phyloP scores from a whole-genome alignment of 2,113 vertebrate species.

The Alligator mississippiensis region DNA sequence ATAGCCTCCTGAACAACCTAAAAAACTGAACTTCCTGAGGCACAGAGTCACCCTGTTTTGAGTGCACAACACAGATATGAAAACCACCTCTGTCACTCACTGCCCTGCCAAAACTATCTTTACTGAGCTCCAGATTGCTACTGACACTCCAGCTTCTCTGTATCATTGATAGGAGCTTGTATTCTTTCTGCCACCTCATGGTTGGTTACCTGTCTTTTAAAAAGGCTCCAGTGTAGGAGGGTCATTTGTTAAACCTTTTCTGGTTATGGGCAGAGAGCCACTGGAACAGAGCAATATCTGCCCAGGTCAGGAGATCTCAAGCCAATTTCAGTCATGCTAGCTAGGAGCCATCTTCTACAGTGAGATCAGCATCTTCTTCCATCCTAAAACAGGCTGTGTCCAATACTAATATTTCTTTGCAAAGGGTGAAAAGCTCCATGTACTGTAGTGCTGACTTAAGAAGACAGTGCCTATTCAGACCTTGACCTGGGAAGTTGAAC shows the following conservation, averaged over 20 bases:
- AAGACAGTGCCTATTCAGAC: background rate
- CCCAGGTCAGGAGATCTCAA: slow-evolving; percentile 33
- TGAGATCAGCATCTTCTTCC: slow-evolving; percentile 23
- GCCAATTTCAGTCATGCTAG: slow-evolving; percentile 39
- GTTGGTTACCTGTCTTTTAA: slow-evolving; percentile 30
- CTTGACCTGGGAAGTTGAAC: slow-evolving; percentile 31
- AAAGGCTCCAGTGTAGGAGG: background rate
- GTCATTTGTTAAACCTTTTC: slow-evolving; percentile 35
- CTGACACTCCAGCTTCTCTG: background rate
- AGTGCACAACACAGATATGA: background rate
- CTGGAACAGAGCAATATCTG: background rate
- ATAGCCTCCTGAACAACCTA: background rate
- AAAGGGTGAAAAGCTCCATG: background rate
- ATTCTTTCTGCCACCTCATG: slow-evolving; percentile 41
- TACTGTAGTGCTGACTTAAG: background rate
- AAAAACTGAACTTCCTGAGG: background rate
- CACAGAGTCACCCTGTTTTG: background rate
- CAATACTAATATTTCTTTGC: background rate
- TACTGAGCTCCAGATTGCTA: background rate
- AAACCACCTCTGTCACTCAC: background rate
- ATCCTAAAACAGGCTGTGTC: background rate
- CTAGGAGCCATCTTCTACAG: background rate
- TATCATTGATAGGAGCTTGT: accelerated
- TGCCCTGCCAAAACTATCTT: background rate
- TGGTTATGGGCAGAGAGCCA: background rate